Base-by-base conservation (phyloP, 2,113 vertebrate genomes). In the Platycercus adscitus region DNA sequence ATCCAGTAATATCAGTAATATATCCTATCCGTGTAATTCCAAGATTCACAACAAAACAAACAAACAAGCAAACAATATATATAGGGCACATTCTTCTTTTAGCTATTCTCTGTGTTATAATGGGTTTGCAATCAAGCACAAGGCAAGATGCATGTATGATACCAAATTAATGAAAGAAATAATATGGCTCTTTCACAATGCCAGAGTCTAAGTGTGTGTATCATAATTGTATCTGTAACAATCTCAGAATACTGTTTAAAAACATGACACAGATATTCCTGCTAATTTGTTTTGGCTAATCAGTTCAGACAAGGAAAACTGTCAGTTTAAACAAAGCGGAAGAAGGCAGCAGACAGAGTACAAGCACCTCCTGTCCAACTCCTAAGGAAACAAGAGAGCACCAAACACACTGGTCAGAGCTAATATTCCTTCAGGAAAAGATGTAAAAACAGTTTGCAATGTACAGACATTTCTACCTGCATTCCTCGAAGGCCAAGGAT, bases 321-420 rank as follows among this genome's bases (percentile, higher is more conserved):
- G 29, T 43, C 49, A 2, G 2, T 13, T 56, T 11, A 33, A 82
- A 91, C 79, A 88, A 49, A 70, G 60, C 11, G 41, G 15, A 71
- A 53, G 49, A 26, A 29, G n/a, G 33, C 39, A 91, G 43, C 37
- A 52, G 65, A 29, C 33, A 56, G 9, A 77, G 69, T 52, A 47
- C 20, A 47, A 17, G 49, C 72, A 64, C 29, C 33, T 73, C 49
- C 61, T 8, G 0, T 28, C 53, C 6, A 72, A 53, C 68, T 37
- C 49, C 28, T 41, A 8, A 3, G 29, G 37, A 24, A 77, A 77
- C 56, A 52, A 8, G 49, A 26, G 39, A 41, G n/a, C 19, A 53
- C 43, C 78, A 52, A 44, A 0, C 0, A 2, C 13, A 2, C 20
- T 3, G 39, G 35, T 11, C 12, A 2, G 37, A 73, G 44, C 7